Percentiles rank a stretch among this genome's conserved stretches.
These are phyloP conservation scores for Ptyas mucosa DNA, from an alignment of 2,113 vertebrate species.

Conservation along the genomic window DNA sequence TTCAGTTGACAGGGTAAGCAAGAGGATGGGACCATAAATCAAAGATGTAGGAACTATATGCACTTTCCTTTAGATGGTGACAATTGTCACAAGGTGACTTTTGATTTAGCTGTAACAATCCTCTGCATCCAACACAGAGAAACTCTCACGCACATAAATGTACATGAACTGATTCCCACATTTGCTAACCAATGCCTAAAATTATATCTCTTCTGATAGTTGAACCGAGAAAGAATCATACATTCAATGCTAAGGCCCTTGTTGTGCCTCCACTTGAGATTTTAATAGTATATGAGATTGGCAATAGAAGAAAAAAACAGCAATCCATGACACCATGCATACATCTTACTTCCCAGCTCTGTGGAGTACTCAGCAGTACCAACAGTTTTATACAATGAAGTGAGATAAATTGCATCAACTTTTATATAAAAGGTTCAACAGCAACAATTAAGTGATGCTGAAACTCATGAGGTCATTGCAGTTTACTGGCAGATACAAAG, in stretches of 20 bases:
- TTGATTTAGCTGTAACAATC: background rate
- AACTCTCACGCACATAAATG: background rate
- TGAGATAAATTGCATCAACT: background rate
- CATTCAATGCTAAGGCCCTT: background rate
- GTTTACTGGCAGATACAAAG: background rate
- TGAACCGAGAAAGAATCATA: background rate
- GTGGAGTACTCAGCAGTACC: background rate
- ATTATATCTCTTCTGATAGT: background rate
- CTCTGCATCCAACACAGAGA: background rate
- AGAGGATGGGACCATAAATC: background rate
- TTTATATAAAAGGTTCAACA: background rate
- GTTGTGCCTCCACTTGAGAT: background rate
- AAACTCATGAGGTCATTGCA: background rate
- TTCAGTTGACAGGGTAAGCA: background rate
- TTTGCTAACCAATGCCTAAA: background rate
- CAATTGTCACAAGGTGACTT: background rate
- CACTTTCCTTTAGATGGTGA: background rate
- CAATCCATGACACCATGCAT: background rate
- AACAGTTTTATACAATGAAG: background rate
- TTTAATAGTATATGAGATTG: background rate
- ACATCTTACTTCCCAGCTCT: background rate
- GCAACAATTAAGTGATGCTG: background rate
- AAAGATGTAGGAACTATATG: background rate
- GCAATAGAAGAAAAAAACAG: background rate
- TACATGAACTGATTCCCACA: background rate